A percentile compares a stretch with the other conserved stretches of the same genome.
phyloP scores from a whole-genome alignment of 2,888 invertebrate species.

The Idaea aversata region DNA sequence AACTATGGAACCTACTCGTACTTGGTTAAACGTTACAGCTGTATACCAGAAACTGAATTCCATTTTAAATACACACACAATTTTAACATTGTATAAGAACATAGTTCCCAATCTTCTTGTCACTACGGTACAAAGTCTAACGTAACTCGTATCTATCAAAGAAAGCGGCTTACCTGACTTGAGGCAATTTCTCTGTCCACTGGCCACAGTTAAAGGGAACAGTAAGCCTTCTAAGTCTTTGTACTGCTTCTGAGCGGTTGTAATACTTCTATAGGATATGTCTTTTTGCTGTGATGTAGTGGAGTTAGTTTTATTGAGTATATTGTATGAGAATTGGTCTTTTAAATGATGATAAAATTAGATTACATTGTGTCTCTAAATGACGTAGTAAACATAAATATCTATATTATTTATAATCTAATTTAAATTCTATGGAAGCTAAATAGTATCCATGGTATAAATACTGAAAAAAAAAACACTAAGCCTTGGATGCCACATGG shows the following conservation, averaged over 20 bases:
- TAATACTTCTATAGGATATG: conserved; percentile 29
- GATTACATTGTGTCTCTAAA: not conserved
- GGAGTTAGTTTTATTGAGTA: conserved; percentile 12
- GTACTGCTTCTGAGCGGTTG: conserved; percentile 45
- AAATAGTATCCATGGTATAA: no score
- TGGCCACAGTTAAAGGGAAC: conserved; percentile 64
- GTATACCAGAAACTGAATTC: conserved; percentile 1
- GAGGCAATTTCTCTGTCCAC: conserved; percentile 77
- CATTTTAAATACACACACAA: not conserved
- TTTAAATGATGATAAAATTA: conserved; percentile 2
- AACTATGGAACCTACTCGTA: no score
- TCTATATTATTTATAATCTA: no score
- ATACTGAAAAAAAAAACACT: no score
- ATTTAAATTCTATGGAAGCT: no score
- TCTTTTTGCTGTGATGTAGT: conserved; percentile 28
- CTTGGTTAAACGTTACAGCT: not conserved
- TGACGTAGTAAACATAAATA: not conserved
- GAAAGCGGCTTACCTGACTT: conserved; percentile 74
- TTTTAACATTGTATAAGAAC: not conserved
- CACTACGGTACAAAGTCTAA: conserved; percentile 39
- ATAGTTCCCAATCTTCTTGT: conserved; percentile 8
- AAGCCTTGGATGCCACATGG: no score
- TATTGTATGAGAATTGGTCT: not conserved
- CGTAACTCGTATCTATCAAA: conserved; percentile 60
- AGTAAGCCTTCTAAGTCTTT: conserved; percentile 65